Conservation (phyloP, 2,113 vertebrate genomes). For the Bucco capensis region DNA sequence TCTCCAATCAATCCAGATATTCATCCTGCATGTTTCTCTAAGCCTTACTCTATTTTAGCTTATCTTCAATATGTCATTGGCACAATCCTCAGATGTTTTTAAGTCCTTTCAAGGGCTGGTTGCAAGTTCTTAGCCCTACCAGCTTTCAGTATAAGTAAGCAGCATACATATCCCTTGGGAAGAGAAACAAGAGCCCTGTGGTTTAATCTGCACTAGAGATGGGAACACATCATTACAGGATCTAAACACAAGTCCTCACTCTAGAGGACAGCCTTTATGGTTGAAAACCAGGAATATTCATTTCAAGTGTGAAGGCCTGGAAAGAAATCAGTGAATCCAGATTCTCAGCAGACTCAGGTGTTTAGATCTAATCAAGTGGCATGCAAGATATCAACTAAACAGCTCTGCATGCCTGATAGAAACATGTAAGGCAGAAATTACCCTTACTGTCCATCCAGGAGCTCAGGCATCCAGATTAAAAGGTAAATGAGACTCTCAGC, state of each 20-base stretch:
- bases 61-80: not conserved
- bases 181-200: not conserved
- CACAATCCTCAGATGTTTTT: not conserved
- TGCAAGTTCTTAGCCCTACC: not conserved
- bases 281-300: not conserved
- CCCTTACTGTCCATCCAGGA: not conserved
- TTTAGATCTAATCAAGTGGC: constrained; percentile 16
- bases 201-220: not conserved
- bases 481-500: constrained; percentile 3
- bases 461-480: not conserved
- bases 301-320: not conserved
- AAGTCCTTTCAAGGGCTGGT: not conserved
- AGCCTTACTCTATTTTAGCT: no score
- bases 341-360: not conserved
- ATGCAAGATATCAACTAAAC: not conserved
- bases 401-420: not conserved
- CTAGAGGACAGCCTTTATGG: not conserved
- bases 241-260: not conserved
- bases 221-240: not conserved
- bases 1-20: no score
- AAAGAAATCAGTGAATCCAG: not conserved
- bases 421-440: not conserved
- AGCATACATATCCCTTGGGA: not conserved
- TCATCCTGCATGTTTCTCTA: no score
- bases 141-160: not conserved